phyloP scores from a whole-genome alignment of 2,113 vertebrate genomes.

The Benitochromis conjunctus region DNA sequence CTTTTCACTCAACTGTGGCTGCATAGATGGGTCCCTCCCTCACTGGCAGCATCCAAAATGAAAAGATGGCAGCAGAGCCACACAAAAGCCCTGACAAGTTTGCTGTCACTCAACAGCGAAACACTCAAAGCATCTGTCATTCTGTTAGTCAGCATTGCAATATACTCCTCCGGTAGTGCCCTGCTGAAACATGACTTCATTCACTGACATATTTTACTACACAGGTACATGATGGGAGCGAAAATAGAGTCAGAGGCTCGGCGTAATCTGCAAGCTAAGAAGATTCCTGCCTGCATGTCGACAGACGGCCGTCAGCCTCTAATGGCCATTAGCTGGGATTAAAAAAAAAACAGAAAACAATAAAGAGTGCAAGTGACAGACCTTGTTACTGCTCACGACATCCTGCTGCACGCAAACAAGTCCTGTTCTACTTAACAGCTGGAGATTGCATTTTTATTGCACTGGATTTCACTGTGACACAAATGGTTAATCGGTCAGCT shows the following conservation, averaged over 20 bases:
- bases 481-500: neutral
- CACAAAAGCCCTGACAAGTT: constrained; percentile 57
- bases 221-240: constrained; percentile 3
- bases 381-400: constrained; percentile 17
- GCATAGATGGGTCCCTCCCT: constrained; percentile 49
- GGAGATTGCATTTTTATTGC: neutral
- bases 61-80: constrained; percentile 44
- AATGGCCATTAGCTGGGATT: constrained; percentile 45
- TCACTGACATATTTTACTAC: constrained; percentile 16
- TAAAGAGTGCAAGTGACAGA: constrained; percentile 18
- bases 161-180: constrained; percentile 39
- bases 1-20: constrained; percentile 47
- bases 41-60: constrained; percentile 42
- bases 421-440: neutral
- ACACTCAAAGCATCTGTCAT: constrained; percentile 52
- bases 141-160: constrained; percentile 51
- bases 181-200: constrained; percentile 43
- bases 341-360: neutral
- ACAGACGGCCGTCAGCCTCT: constrained; percentile 41
- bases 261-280: constrained; percentile 50
- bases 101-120: constrained; percentile 55
- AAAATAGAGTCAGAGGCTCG: neutral
- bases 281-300: constrained; percentile 36
- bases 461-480: neutral
- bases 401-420: neutral